These are phyloP conservation scores for Frankliniella fusca DNA, from an alignment of 2,888 invertebrate genomes.

Conservation along the genomic window DNA sequence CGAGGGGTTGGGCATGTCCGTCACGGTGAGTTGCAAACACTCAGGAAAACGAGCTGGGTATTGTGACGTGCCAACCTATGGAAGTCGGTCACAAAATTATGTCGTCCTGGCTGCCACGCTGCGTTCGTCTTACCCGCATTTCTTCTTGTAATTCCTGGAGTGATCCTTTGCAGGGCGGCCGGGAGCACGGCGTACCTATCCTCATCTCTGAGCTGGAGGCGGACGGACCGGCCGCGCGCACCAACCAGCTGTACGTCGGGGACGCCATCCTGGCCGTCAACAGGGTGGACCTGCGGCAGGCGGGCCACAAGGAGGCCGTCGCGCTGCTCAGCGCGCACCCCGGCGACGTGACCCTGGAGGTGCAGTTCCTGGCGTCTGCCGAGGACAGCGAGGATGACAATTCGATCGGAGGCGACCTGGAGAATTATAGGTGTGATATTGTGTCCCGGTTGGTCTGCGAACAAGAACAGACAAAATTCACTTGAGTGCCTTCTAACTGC, in stretches of 20 bases:
- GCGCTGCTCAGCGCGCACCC: slow-evolving; percentile 71
- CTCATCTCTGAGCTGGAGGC: slow-evolving; percentile 76
- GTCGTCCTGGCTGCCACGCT: not conserved
- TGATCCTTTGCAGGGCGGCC: slow-evolving; percentile 61
- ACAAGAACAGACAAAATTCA: not conserved
- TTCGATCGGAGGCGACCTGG: slow-evolving; percentile 56
- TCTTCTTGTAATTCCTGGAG: no score
- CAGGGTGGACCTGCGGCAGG: slow-evolving; percentile 69
- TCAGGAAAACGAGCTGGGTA: not conserved
- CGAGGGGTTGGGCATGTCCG: slow-evolving; percentile 78
- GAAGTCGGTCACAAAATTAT: no score
- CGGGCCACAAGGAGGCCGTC: slow-evolving; percentile 72
- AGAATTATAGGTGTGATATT: slow-evolving; percentile 49
- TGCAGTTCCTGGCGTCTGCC: slow-evolving; percentile 63
- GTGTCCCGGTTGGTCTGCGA: not conserved
- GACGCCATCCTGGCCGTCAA: slow-evolving; percentile 81
- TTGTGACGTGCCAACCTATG: no score
- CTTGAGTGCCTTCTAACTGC: slow-evolving; percentile 15
- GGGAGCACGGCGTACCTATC: slow-evolving; percentile 82
- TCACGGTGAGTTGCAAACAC: slow-evolving; percentile 58
- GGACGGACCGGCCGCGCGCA: slow-evolving; percentile 72
- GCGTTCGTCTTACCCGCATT: not conserved
- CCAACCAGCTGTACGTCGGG: slow-evolving; percentile 70
- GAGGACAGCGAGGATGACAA: slow-evolving; percentile 65
- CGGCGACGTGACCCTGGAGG: slow-evolving; percentile 70